phyloP scores from a whole-genome alignment of 2,888 invertebrate genomes.

The Sarcophaga carnaria region DNA sequence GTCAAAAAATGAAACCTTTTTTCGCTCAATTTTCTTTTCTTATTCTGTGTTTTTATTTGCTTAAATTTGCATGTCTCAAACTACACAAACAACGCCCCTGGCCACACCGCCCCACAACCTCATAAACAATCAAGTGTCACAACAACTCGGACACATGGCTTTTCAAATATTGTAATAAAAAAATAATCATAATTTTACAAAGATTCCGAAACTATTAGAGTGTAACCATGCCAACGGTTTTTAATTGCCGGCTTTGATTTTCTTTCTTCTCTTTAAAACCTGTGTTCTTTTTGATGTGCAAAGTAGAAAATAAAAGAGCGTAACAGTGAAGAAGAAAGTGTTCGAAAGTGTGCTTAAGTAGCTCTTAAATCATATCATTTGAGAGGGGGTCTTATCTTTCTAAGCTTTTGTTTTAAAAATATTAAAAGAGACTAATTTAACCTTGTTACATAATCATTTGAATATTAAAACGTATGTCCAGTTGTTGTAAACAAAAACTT shows the following conservation, averaged over 20 bases:
- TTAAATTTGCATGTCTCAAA: background rate
- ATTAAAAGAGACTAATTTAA: slow-evolving; percentile 8
- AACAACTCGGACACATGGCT: too few species aligned
- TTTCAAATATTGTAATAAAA: too few species aligned
- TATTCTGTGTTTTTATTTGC: background rate
- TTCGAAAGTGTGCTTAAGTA: background rate
- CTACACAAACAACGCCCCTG: background rate
- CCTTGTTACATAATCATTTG: too few species aligned
- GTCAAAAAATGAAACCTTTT: slow-evolving; percentile 49
- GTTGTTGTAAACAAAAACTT: too few species aligned
- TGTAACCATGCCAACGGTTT: slow-evolving; percentile 51
- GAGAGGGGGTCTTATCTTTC: background rate
- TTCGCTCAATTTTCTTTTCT: background rate
- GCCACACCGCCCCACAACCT: too few species aligned
- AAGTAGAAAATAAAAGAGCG: background rate
- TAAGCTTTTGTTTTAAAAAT: too few species aligned
- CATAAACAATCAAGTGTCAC: too few species aligned
- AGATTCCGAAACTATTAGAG: slow-evolving; percentile 56
- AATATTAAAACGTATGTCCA: too few species aligned
- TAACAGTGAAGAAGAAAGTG: background rate
- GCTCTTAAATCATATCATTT: background rate
- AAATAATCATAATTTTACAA: too few species aligned
- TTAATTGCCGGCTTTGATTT: slow-evolving; percentile 16
- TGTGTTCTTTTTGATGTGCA: background rate
- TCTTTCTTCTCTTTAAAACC: background rate